Evolutionary conservation across 2,888 invertebrate genomes (phyloP).

Genomic region (Limnephilus marmoratus): DNA sequence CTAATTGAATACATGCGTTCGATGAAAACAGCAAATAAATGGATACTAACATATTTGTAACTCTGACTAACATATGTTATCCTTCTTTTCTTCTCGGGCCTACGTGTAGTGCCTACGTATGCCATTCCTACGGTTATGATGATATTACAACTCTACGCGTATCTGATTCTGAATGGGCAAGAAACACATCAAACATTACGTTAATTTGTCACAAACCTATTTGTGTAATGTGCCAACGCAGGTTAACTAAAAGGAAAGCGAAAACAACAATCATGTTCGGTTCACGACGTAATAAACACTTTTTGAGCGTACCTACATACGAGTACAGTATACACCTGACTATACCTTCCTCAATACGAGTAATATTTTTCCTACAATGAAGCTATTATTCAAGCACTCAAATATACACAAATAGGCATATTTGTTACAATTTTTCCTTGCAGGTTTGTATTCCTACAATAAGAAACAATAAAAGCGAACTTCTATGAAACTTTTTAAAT

Average conservation of each 20-base stretch:
- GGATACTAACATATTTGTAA: no score
- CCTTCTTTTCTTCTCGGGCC: neutral
- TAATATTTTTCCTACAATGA: constrained; percentile 6
- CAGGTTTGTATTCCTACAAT: neutral
- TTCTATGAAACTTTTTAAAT: neutral
- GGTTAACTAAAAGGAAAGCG: constrained; percentile 25
- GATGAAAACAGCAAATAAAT: no score
- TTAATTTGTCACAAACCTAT: neutral
- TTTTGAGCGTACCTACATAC: neutral
- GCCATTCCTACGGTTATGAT: neutral
- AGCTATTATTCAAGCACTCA: neutral
- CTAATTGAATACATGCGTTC: no score
- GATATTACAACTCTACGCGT: neutral
- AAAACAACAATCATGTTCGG: constrained; percentile 22
- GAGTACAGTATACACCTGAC: neutral
- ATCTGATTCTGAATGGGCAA: neutral
- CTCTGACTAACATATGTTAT: neutral
- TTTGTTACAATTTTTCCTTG: constrained; percentile 28
- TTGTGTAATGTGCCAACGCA: neutral
- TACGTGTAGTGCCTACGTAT: neutral
- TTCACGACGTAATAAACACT: constrained; percentile 37
- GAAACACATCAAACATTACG: neutral
- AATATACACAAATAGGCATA: neutral
- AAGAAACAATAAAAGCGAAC: neutral
- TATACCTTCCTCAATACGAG: neutral